Evolutionary conservation across 2,888 invertebrate genomes (phyloP).

Genomic region (Xylota sylvarum): DNA sequence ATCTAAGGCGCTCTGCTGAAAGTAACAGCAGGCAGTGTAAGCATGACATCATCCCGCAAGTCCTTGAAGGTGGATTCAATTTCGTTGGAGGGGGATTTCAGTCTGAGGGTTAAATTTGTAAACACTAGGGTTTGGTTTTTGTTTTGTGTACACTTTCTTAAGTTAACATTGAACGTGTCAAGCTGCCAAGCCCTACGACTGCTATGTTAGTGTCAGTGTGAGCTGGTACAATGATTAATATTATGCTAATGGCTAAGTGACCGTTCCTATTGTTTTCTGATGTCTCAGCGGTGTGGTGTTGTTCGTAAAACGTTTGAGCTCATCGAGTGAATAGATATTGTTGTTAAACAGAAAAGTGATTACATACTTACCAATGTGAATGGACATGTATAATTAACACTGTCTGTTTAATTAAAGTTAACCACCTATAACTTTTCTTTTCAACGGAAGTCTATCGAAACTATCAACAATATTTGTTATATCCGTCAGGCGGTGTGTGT

Average conservation of each 20-base stretch:
- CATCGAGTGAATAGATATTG: not conserved
- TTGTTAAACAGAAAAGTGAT: not conserved
- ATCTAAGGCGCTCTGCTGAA: not conserved
- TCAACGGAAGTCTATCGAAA: no score
- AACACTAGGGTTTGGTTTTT: not conserved
- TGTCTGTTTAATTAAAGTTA: no score
- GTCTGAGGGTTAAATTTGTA: not conserved
- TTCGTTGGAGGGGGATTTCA: not conserved
- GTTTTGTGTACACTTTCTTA: not conserved
- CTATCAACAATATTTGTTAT: no score
- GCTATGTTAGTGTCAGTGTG: not conserved
- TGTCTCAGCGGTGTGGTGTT: not conserved
- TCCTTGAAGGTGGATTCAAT: conserved; percentile 1
- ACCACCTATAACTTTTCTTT: no score
- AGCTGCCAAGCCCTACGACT: not conserved
- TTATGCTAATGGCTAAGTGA: not conserved
- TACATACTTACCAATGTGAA: no score
- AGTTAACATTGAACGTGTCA: not conserved
- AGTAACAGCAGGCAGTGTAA: not conserved
- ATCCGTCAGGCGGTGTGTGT: no score
- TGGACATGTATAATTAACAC: no score
- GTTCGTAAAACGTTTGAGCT: not conserved
- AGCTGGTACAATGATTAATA: not conserved
- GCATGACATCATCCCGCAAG: conserved; percentile 7
- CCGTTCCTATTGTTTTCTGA: not conserved